A percentile compares a stretch with the other conserved stretches of the same genome.
Evolutionary conservation across 1,140 invertebrate genomes (phyloP).

Genomic region (Penaeus indicus): DNA sequence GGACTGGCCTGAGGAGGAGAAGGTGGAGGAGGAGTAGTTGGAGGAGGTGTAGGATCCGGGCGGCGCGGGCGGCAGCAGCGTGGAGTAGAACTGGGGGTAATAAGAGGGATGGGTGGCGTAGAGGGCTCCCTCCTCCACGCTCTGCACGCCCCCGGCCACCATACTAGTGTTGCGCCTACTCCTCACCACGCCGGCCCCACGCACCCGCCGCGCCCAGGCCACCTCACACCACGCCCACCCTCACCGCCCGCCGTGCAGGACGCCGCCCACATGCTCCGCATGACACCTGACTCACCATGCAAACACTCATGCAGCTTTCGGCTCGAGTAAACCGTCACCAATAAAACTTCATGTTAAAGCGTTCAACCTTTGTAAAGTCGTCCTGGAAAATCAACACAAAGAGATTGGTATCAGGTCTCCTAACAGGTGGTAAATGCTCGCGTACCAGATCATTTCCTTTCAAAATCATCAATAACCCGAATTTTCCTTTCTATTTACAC

Average conservation of each 20-base stretch:
- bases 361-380: no score
- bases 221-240: slow-evolving; percentile 30
- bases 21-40: slow-evolving; percentile 60
- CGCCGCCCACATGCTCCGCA: not conserved
- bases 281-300: not conserved
- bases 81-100: slow-evolving; percentile 63
- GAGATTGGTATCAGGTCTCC: no score
- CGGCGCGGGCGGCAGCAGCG: slow-evolving; percentile 58
- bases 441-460: no score
- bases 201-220: slow-evolving; percentile 39
- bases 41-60: slow-evolving; percentile 61
- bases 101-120: slow-evolving; percentile 62
- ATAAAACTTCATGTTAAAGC: no score
- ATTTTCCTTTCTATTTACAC: no score
- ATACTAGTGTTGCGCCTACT: slow-evolving; percentile 35
- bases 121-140: slow-evolving; percentile 62
- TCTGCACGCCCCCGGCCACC: slow-evolving; percentile 66
- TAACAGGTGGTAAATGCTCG: no score
- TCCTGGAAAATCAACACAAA: no score
- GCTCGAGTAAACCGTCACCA: no score
- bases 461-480: no score
- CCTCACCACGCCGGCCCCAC: slow-evolving; percentile 50
- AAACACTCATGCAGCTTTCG: no score
- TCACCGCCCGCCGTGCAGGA: not conserved
- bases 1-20: slow-evolving; percentile 58